phyloP scores from a whole-genome alignment of 30 jellyfish, hydroid and myxozoan genomes.

The Cassiopea andromeda region DNA sequence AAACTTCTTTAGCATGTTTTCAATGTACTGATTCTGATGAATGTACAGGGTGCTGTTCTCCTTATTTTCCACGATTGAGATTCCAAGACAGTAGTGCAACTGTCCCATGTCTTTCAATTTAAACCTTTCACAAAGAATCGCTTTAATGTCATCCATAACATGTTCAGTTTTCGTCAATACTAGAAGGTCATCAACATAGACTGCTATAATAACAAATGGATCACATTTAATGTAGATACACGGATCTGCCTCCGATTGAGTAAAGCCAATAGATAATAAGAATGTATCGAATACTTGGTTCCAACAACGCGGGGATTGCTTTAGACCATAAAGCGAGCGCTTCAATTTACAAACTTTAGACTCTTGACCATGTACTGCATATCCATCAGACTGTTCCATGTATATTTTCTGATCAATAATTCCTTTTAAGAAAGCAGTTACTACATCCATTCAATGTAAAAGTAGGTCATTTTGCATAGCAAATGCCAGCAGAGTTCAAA shows the following conservation, averaged over 20 bases:
- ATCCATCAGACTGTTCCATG: conserved; percentile 40
- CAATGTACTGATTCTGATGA: background rate
- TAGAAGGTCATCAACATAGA: background rate
- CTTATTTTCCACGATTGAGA: conserved; percentile 24
- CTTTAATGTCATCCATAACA: background rate
- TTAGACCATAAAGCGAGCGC: conserved; percentile 30
- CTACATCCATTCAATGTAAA: conserved; percentile 37
- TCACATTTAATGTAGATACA: conserved; percentile 41
- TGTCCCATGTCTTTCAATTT: conserved; percentile 49
- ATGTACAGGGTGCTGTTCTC: background rate
- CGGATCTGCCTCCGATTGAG: conserved; percentile 44
- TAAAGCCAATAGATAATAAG: conserved; percentile 6
- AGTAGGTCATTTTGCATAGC: conserved; percentile 20
- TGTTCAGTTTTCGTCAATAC: conserved; percentile 12
- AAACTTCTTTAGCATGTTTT: background rate
- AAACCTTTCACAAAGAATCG: conserved; percentile 17
- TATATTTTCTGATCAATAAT: conserved; percentile 40
- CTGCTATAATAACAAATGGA: background rate
- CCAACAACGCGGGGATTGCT: conserved; percentile 65
- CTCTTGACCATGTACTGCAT: background rate
- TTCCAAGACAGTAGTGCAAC: conserved; percentile 37
- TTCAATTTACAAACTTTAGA: conserved; percentile 23
- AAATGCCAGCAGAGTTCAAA: conserved; percentile 47
- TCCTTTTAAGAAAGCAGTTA: conserved; percentile 39
- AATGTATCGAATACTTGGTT: background rate